Conservation (phyloP, 1,140 invertebrate species). For the Antheraea mylitta region DNA sequence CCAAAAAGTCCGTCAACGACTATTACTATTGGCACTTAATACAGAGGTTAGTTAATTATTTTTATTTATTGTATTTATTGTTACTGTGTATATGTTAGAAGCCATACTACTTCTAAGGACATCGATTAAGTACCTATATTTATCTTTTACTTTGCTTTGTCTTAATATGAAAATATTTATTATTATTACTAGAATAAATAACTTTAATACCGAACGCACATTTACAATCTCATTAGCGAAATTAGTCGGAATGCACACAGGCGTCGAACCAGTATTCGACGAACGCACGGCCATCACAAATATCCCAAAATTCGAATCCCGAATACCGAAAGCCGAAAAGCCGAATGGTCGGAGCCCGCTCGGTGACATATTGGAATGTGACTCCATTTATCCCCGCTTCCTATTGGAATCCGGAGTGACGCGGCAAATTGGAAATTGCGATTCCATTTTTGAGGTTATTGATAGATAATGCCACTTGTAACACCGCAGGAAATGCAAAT, state of each 20-base stretch:
- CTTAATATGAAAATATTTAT: too few species aligned
- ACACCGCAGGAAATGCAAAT: constrained; percentile 34
- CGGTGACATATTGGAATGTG: constrained; percentile 77
- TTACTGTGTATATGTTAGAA: too few species aligned
- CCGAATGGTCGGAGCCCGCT: constrained; percentile 59
- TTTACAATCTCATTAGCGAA: constrained; percentile 56
- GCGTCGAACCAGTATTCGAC: constrained; percentile 30
- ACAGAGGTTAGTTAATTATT: too few species aligned
- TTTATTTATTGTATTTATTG: too few species aligned
- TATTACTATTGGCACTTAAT: too few species aligned
- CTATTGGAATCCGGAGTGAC: constrained; percentile 78
- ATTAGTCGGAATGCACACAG: constrained; percentile 39
- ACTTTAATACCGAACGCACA: constrained; percentile 16
- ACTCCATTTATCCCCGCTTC: constrained; percentile 77
- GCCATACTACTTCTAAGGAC: too few species aligned
- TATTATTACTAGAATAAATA: too few species aligned
- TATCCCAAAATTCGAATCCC: constrained; percentile 57
- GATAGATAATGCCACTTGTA: constrained; percentile 71
- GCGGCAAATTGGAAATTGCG: constrained; percentile 76
- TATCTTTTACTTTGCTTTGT: too few species aligned
- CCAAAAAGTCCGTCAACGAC: too few species aligned
- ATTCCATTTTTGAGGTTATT: constrained; percentile 73
- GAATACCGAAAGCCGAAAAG: constrained; percentile 53
- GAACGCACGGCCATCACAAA: constrained; percentile 45
- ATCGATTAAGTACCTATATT: too few species aligned